Conservation (phyloP, 2,113 vertebrate species). For the Pelecanoides urinatrix region DNA sequence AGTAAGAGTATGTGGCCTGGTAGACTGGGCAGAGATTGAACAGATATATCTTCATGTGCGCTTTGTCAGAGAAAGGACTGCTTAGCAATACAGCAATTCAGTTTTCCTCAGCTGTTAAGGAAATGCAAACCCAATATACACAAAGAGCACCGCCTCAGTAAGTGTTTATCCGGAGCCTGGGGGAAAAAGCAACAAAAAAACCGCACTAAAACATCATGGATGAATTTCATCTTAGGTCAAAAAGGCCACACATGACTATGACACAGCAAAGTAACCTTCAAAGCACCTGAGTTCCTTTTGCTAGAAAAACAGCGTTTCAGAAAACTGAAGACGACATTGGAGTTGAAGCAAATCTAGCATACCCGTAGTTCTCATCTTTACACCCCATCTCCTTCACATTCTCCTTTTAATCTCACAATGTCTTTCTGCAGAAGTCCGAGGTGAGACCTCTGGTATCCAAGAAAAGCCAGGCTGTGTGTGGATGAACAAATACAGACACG, state of each 20-base stretch:
- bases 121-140: neutral
- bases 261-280: neutral
- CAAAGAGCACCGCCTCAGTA: neutral
- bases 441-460: neutral
- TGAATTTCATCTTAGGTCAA: neutral
- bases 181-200: neutral
- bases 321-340: neutral
- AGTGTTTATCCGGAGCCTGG: neutral
- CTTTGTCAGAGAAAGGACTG: neutral
- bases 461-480: neutral
- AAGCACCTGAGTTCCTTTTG: neutral
- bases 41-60: accelerated
- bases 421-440: neutral
- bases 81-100: accelerated
- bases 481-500: neutral
- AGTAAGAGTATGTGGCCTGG: neutral
- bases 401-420: neutral
- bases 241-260: neutral
- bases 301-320: neutral
- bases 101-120: neutral
- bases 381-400: neutral
- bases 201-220: neutral
- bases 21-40: accelerated
- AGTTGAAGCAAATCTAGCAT: neutral
- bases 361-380: neutral